Evolutionary conservation across 2,888 invertebrate genomes (phyloP).

Genomic region (Caradrina kadenii): DNA sequence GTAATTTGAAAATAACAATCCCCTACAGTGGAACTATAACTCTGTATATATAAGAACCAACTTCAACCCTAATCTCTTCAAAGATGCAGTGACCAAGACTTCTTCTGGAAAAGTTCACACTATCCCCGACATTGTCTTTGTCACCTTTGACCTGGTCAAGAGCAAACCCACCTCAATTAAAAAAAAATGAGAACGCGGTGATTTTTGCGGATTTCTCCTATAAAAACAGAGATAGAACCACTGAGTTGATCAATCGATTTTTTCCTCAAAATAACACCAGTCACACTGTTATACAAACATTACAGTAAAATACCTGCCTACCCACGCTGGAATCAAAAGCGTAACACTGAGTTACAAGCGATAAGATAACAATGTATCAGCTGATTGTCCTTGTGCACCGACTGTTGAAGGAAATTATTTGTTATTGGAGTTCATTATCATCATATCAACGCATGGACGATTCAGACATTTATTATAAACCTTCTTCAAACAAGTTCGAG

Average conservation of each 20-base stretch:
- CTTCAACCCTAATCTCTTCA: too few species aligned
- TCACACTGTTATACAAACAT: constrained; percentile 1
- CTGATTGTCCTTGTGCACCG: constrained; percentile 53
- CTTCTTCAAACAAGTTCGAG: constrained; percentile 10
- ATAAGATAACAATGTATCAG: constrained; percentile 60
- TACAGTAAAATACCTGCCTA: constrained; percentile 17
- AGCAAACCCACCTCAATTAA: too few species aligned
- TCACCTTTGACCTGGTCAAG: too few species aligned
- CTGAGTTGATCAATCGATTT: background rate
- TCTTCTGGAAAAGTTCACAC: too few species aligned
- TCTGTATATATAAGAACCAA: too few species aligned
- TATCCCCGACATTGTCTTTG: too few species aligned
- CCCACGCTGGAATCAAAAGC: constrained; percentile 42
- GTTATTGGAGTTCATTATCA: constrained; percentile 53
- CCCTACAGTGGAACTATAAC: background rate
- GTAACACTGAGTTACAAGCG: constrained; percentile 39
- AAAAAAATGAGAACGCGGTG: background rate
- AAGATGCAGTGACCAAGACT: too few species aligned
- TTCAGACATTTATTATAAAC: constrained; percentile 15
- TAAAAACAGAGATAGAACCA: background rate
- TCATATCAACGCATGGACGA: constrained; percentile 26
- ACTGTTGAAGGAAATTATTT: constrained; percentile 50
- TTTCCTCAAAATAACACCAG: background rate
- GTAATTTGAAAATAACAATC: too few species aligned
- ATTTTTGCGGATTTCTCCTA: too few species aligned